A percentile compares a stretch with the other conserved stretches of the same genome.
Conservation (phyloP, 2,113 vertebrate species). For the Vanacampus margaritifer region DNA sequence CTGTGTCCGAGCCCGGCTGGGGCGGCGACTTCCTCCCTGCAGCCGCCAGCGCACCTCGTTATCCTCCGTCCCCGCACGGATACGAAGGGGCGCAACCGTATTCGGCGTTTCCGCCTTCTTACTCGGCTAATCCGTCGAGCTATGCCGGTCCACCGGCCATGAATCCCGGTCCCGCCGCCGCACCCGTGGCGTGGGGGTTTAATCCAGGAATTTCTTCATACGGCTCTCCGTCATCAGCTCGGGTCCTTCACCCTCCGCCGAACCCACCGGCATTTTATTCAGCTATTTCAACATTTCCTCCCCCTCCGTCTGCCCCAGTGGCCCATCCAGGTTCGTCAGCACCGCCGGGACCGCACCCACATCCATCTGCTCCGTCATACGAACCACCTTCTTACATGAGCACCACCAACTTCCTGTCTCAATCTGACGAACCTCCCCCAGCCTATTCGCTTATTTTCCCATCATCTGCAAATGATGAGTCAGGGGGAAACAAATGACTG, state of each 20-base stretch:
- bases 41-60: background rate
- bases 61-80: constrained; percentile 23
- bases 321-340: constrained; percentile 1
- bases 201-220: constrained; percentile 34
- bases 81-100: constrained; percentile 24
- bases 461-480: constrained; percentile 3
- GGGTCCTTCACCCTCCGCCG: constrained; percentile 46
- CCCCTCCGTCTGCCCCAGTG: constrained; percentile 17
- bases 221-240: constrained; percentile 29
- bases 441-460: constrained; percentile 54
- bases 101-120: constrained; percentile 21
- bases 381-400: constrained; percentile 37
- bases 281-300: constrained; percentile 6
- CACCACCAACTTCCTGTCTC: constrained; percentile 53
- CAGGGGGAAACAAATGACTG: constrained; percentile 14
- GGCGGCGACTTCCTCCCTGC: constrained; percentile 39
- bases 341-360: background rate
- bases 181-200: constrained; percentile 15
- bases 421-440: constrained; percentile 49
- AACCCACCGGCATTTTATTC: constrained; percentile 9
- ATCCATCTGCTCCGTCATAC: constrained; percentile 29
- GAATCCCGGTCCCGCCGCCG: constrained; percentile 20
- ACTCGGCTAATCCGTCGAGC: constrained; percentile 11
- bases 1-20: constrained; percentile 7
- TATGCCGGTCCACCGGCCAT: background rate